Base-by-base conservation (phyloP, 2,113 vertebrate species). In the Malaclemys terrapin region DNA sequence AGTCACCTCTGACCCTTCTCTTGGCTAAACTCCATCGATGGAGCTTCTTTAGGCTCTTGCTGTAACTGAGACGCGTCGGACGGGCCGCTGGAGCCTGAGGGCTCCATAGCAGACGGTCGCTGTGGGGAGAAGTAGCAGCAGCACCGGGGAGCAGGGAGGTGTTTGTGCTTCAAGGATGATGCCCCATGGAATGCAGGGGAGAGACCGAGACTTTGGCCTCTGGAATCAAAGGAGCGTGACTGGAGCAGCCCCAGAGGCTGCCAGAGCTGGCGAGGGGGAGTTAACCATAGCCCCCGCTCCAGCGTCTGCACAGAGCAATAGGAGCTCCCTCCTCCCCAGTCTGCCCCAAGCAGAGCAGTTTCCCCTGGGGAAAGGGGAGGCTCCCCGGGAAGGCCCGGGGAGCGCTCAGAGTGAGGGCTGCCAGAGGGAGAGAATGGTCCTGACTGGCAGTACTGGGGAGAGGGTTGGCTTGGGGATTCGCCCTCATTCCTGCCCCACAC, bases 151-250 rank as follows among this genome's bases (percentile, higher is more conserved):
- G 94, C 90, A 96, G 95, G 95, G 95, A 93, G 0, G 38, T 90
- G 90, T 53, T 57, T 89, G 91, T 2, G 12, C 85, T 85, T 38
- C 13, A 93, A 89, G 78, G 88, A 94, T 38, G 89, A 84, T 95
- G 95, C 78, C 87, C 95, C 35, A 22, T 86, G 93, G 94, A 88
- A 91, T 93, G 87, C 10, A 4, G 87, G 81, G 87, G 87, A 95
- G 96, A 94, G 95, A 94, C 93, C 89, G 94, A 91, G 82, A 96
- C 85, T 50, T 95, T 94, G 96, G 93, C 83, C 53, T 95, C 95
- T 82, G 94, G 95, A 96, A 90, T 94, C 0, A 35, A 95, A 45
- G 20, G 10, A 11, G 9, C 5, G 5, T 38, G 19, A 20, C 35
- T 20, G 65, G 65, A 38, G 65, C 65, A 72, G 35, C 65, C 35